Conservation (phyloP, 2,113 vertebrate genomes). For the Leucoraja erinaceus region DNA sequence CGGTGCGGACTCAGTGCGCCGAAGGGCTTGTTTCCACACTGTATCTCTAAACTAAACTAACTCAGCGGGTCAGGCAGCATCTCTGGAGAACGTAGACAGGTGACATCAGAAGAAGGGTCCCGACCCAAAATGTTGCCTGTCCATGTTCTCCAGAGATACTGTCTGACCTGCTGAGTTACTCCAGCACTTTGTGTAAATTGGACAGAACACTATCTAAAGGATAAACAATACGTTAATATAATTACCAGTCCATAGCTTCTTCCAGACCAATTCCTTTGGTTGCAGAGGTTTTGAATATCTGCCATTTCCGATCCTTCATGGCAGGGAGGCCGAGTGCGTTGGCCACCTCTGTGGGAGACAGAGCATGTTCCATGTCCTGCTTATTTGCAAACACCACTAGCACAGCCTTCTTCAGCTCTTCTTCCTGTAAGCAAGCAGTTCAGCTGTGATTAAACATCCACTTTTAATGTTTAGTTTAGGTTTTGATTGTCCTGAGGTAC, state of each 20-base stretch:
- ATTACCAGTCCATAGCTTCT: constrained; percentile 94
- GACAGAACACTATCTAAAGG: no score
- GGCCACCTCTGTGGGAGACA: constrained; percentile 93
- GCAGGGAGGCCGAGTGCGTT: constrained; percentile 83
- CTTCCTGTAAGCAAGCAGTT: constrained; percentile 64
- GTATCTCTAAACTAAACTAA: no score
- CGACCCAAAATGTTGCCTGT: no score
- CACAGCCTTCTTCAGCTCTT: constrained; percentile 95
- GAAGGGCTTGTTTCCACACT: no score
- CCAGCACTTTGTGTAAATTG: no score
- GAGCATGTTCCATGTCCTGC: constrained; percentile 97
- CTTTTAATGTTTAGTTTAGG: neutral
- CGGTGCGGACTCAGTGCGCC: no score
- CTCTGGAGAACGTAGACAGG: no score
- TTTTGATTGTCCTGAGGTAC: no score
- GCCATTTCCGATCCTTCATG: constrained; percentile 94
- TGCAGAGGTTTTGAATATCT: constrained; percentile 97
- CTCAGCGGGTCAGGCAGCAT: no score
- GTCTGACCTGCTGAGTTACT: neutral
- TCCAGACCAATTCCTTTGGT: constrained; percentile 90
- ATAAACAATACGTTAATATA: neutral
- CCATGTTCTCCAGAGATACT: no score
- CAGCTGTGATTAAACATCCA: neutral
- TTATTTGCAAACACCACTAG: constrained; percentile 97
- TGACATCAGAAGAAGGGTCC: no score